Base-by-base conservation (phyloP, 1,140 invertebrate species). In the Calliopsis andreniformis region DNA sequence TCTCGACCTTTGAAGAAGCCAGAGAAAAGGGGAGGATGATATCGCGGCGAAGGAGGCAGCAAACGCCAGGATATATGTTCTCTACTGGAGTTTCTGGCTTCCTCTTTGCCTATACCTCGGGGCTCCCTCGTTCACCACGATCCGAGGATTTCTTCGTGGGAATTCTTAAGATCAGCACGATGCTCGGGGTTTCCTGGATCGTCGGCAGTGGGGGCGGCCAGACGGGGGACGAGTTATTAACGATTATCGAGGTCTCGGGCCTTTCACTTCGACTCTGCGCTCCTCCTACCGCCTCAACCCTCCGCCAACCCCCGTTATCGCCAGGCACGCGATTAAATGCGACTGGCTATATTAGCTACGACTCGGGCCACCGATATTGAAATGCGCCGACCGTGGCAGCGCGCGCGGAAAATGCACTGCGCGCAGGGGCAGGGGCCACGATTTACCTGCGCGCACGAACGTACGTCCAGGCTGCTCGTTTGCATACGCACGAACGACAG, bases 1-100 rank as follows among this genome's bases (percentile, higher is more conserved):
- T 81, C 82, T 84, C 55, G 75, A 81, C 47, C 83, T 85, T 84
- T 81, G 83, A 85, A 85, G 83, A 84, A 84, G 71, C 82, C 63
- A 42, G 68, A 23, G 56, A 83, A 78, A 43, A 42, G 32, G 39
- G 35, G 20, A 30, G 35, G 35, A 45, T 32, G 32, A 16, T 23
- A 49, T 14, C 35, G 25, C 3, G 20, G 35, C 28, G 53, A 2
- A n/a, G 32, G 62, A 5, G 25, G 32, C 10, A 14, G 23, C 45
- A 39, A 14, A 28, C 16, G n/a, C n/a, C n/a, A n/a, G 43, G 32
- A 66, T 66, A 25, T 70, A 61, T 78, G 59, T 42, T 32, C 69
- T n/a, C n/a, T n/a, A n/a, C n/a, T n/a, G 10, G 45, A 62, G 32
- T 58, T 53, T 55, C 25, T n/a, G 23, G 30, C 78, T 69, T 79